These are phyloP conservation scores for Steatocranus sp. DNA, from an alignment of 2,797 vertebrate species.

Conservation along the genomic window DNA sequence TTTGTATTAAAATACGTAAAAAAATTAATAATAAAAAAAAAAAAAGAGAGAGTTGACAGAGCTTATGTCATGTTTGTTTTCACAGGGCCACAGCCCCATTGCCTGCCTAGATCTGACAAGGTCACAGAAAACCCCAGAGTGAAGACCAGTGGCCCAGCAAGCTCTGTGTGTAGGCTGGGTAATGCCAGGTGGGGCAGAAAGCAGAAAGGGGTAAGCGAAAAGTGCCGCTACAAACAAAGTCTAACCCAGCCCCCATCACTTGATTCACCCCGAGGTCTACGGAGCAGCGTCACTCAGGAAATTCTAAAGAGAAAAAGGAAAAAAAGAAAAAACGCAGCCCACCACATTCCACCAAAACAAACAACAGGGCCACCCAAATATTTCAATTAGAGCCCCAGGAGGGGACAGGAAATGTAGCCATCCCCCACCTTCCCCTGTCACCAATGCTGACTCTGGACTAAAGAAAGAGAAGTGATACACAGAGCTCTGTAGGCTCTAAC, in stretches of 20 bases:
- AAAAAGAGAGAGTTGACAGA: not conserved
- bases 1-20: not conserved
- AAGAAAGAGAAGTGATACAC: conserved; percentile 55
- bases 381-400: conserved; percentile 89
- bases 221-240: conserved; percentile 41
- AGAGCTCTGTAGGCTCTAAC: conserved; percentile 31
- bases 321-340: conserved; percentile 86
- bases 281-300: conserved; percentile 83
- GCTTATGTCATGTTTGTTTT: not conserved
- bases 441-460: conserved; percentile 75
- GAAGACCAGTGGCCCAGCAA: conserved; percentile 41
- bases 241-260: conserved; percentile 49
- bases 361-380: conserved; percentile 98
- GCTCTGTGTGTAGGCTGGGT: conserved; percentile 39
- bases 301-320: not conserved
- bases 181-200: conserved; percentile 36
- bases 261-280: conserved; percentile 69
- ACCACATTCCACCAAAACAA: conserved; percentile 92
- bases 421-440: conserved; percentile 54
- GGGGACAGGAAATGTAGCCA: conserved; percentile 84
- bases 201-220: conserved; percentile 29
- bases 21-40: not conserved
- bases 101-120: conserved; percentile 14
- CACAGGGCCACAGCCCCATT: not conserved
- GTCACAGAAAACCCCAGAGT: conserved; percentile 34